Evolutionary conservation across 2,113 vertebrate genomes (phyloP).

Genomic region (Apeltes quadracus): DNA sequence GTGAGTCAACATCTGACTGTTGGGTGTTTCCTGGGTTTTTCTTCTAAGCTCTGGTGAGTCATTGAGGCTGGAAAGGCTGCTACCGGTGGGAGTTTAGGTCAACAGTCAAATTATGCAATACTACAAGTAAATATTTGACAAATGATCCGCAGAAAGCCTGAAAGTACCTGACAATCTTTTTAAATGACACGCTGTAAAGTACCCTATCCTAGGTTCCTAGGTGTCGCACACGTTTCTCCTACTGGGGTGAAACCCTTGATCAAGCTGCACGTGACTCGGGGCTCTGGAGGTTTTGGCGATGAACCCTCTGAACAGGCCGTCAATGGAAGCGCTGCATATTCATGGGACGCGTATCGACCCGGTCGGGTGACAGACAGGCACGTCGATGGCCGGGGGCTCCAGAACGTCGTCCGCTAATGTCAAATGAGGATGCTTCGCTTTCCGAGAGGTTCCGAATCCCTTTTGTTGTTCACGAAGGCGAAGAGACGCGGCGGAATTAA

Average conservation of each 20-base stretch:
- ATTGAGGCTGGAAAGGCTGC: slow-evolving; percentile 14
- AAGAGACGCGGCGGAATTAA: neutral
- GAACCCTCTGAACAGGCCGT: neutral
- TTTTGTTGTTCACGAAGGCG: neutral
- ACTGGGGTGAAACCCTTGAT: neutral
- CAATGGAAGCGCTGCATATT: slow-evolving; percentile 61
- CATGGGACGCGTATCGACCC: slow-evolving; percentile 64
- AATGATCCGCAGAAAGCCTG: neutral
- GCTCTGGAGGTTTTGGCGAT: neutral
- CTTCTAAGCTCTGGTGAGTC: slow-evolving; percentile 8
- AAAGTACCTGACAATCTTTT: neutral
- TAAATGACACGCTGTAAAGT: neutral
- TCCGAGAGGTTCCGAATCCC: neutral
- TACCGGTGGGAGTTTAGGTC: neutral
- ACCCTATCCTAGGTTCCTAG: neutral
- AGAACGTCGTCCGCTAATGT: neutral
- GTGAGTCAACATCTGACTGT: slow-evolving; percentile 7
- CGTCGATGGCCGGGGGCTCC: too few relatives aligned
- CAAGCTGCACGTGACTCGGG: slow-evolving; percentile 20
- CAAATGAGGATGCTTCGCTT: slow-evolving; percentile 20
- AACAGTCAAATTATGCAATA: neutral
- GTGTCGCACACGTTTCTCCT: slow-evolving; percentile 1
- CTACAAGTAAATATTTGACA: neutral
- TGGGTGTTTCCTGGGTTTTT: neutral
- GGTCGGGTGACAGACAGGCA: slow-evolving; percentile 64